These are phyloP conservation scores for Hoplodrina blanda DNA, from an alignment of 2,888 invertebrate species.

Conservation along the genomic window DNA sequence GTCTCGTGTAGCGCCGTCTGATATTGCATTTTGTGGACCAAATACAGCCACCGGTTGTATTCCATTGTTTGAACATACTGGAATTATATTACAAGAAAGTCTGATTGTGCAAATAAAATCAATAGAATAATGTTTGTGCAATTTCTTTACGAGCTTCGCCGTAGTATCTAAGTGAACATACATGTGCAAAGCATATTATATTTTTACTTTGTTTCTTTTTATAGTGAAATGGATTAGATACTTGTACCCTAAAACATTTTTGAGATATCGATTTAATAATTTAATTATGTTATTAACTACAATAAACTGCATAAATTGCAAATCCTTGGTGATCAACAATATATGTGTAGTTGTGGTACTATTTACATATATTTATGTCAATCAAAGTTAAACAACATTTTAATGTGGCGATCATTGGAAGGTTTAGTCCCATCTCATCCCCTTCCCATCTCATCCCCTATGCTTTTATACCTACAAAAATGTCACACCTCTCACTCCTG, in stretches of 20 bases:
- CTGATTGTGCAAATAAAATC: slow-evolving; percentile 27
- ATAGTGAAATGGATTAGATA: background rate
- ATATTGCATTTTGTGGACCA: slow-evolving; percentile 82
- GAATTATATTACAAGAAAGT: slow-evolving; percentile 58
- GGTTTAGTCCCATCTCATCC: no score
- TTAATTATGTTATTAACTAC: no score
- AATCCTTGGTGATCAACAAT: no score
- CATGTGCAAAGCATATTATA: background rate
- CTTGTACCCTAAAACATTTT: background rate
- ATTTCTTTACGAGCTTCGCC: slow-evolving; percentile 36
- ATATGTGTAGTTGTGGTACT: no score
- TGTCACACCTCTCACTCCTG: no score
- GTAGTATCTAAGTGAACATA: background rate
- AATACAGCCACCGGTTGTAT: slow-evolving; percentile 80
- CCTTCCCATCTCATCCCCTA: no score
- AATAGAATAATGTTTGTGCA: slow-evolving; percentile 36
- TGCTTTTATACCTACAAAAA: no score
- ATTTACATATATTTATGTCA: no score
- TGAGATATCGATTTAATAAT: background rate
- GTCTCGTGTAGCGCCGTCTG: slow-evolving; percentile 81
- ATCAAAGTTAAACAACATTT: no score
- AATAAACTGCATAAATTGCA: no score
- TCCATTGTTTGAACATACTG: slow-evolving; percentile 79
- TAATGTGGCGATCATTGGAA: no score
- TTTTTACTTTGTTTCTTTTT: slow-evolving; percentile 10